A percentile compares a stretch with the other conserved stretches of the same genome.
These are phyloP conservation scores for Anoplophora glabripennis DNA, from an alignment of 1,140 invertebrate species.

Conservation along the genomic window DNA sequence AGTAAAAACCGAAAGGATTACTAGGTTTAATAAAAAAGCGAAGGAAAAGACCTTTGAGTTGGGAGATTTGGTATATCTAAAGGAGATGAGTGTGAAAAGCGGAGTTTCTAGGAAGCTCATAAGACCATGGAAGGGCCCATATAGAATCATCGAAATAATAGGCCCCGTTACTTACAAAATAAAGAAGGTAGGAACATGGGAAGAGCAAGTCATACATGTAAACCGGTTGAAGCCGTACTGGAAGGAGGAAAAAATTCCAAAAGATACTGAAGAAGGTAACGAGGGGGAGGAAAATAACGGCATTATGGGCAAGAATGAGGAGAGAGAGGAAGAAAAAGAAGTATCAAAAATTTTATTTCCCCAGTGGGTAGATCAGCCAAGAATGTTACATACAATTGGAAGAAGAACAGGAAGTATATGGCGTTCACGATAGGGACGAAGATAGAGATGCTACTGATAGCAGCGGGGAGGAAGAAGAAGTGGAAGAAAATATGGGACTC, in stretches of 20 bases:
- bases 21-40: background rate
- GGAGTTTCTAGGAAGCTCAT: background rate
- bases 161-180: background rate
- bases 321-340: no score
- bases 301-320: background rate
- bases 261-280: background rate
- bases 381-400: background rate
- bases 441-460: background rate
- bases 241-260: background rate
- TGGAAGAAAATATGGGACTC: background rate
- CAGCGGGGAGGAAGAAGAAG: background rate
- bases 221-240: conserved; percentile 2
- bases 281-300: background rate
- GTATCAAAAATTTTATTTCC: background rate
- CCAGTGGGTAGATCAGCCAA: background rate
- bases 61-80: conserved; percentile 7
- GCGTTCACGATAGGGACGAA: background rate
- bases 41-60: background rate
- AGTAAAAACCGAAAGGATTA: background rate
- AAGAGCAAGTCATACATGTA: conserved; percentile 1
- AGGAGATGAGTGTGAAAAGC: background rate
- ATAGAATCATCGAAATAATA: background rate
- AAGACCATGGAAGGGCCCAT: background rate
- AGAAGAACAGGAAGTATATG: no score
- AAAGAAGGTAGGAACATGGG: background rate